Percentiles rank a stretch among this genome's conserved stretches.
Evolutionary conservation across 2,888 invertebrate species (phyloP).

Genomic region (Acronicta leporina): DNA sequence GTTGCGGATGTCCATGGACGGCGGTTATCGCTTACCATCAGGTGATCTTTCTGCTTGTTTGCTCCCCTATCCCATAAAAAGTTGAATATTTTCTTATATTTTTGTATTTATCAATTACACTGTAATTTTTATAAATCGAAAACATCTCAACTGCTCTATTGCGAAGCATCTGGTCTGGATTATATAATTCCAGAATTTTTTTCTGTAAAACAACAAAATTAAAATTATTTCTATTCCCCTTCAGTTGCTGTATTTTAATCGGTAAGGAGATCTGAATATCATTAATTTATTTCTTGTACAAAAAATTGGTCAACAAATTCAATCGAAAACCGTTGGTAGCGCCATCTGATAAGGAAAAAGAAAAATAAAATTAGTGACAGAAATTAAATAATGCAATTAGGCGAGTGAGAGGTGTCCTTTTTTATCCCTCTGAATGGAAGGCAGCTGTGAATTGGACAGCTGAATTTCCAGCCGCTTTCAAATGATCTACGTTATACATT

Average conservation of each 20-base stretch:
- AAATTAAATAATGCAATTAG: constrained; percentile 57
- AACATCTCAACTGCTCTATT: too few relatives aligned
- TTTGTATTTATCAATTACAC: too few relatives aligned
- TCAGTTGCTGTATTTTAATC: neutral
- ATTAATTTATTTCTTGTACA: neutral
- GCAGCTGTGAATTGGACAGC: constrained; percentile 30
- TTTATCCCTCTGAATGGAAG: constrained; percentile 45
- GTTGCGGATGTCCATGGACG: too few relatives aligned
- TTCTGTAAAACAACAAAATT: too few relatives aligned
- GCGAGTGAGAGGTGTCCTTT: constrained; percentile 26
- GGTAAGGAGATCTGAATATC: neutral
- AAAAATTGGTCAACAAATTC: neutral
- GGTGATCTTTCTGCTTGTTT: too few relatives aligned
- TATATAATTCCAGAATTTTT: too few relatives aligned
- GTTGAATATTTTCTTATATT: too few relatives aligned
- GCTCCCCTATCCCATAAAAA: too few relatives aligned
- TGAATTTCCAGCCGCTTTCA: constrained; percentile 18
- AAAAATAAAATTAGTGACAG: constrained; percentile 50
- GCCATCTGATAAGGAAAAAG: constrained; percentile 37
- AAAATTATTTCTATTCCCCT: neutral
- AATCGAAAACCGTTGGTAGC: constrained; percentile 36
- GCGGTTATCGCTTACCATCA: too few relatives aligned
- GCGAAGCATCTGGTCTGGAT: too few relatives aligned
- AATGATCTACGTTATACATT: constrained; percentile 1
- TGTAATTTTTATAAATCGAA: too few relatives aligned